Evolutionary conservation across 2,797 vertebrate genomes (phyloP), one percentile per base, ranked within the genome.

Genomic region (Syngnathus acus): DNA sequence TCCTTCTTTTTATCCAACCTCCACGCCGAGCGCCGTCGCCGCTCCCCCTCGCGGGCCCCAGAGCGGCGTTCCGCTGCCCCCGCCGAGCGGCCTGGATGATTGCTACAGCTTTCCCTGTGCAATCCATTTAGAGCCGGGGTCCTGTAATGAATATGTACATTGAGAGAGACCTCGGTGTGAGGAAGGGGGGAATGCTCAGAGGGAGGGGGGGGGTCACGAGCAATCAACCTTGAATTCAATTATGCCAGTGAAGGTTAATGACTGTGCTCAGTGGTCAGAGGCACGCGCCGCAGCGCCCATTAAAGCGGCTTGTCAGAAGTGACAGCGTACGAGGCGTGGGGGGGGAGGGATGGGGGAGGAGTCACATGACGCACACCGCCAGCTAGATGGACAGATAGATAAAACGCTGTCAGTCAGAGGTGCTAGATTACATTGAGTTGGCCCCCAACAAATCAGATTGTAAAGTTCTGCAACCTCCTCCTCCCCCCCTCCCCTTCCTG

Each of bases 141-240:
- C 88, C 86, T 81, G 80, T 98, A 98, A 98, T 98, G 95, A 98
- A 97, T 98, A 98, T 98, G 95, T 98, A 98, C 96, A 95, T 96
- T 93, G 90, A 90, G 93, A 92, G 91, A 92, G 94, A 88, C 95
- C 94, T 90, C 88, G 73, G 83, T 72, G 83, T 72, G 71, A 78
- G 77, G 82, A 4, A 77, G 82, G 4, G 9, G 78, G 82, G 96
- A 94, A 93, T 11, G 45, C 45, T 26, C 26, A 5, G 13, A 16
- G 11, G 21, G 77, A 82, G 6, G 11, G 78, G 82, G 96, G 94
- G 94, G 96, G 95, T 98, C 96, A 95, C 86, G 93, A 93, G 96
- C 96, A 98, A 98, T 98, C 96, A 98, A 98, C 96, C 95, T 98
- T 97, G 94, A 97, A 98, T 98, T 98, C 95, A 98, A 98, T 98